These are phyloP conservation scores for Tupaia tana DNA, from an alignment of 2,113 vertebrate genomes.

Conservation along the genomic window DNA sequence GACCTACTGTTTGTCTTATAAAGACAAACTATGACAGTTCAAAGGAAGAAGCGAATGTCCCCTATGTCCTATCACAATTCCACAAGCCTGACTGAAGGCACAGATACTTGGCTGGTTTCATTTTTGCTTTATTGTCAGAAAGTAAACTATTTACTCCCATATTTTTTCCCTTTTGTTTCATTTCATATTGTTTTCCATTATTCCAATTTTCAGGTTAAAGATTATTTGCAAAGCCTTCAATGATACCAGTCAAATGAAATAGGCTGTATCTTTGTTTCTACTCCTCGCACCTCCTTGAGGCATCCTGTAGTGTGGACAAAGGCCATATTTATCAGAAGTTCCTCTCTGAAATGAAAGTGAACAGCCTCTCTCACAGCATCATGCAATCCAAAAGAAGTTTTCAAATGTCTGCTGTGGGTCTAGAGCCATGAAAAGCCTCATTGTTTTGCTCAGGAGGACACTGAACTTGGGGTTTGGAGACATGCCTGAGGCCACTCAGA, in stretches of 20 bases:
- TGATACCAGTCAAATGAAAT: neutral
- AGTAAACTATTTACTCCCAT: neutral
- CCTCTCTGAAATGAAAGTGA: neutral
- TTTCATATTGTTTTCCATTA: neutral
- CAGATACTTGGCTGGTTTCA: neutral
- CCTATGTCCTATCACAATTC: neutral
- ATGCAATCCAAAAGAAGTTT: neutral
- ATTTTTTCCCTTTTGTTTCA: neutral
- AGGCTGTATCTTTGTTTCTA: neutral
- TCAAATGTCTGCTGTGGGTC: slow-evolving; percentile 36
- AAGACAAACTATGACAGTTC: slow-evolving; percentile 36
- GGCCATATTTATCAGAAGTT: neutral
- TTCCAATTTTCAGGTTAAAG: neutral
- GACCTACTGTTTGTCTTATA: neutral
- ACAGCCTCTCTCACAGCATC: neutral
- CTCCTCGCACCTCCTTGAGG: neutral
- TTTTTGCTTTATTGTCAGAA: neutral
- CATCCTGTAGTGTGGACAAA: neutral
- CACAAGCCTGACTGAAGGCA: neutral
- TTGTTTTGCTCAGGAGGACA: slow-evolving; percentile 53
- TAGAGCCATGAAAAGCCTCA: slow-evolving; percentile 39
- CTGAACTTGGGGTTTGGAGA: neutral
- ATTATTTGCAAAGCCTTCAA: neutral
- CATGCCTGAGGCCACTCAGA: neutral
- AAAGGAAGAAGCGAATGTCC: neutral